Conservation (phyloP, 1,140 invertebrate species). For the Tachypleus tridentatus region DNA sequence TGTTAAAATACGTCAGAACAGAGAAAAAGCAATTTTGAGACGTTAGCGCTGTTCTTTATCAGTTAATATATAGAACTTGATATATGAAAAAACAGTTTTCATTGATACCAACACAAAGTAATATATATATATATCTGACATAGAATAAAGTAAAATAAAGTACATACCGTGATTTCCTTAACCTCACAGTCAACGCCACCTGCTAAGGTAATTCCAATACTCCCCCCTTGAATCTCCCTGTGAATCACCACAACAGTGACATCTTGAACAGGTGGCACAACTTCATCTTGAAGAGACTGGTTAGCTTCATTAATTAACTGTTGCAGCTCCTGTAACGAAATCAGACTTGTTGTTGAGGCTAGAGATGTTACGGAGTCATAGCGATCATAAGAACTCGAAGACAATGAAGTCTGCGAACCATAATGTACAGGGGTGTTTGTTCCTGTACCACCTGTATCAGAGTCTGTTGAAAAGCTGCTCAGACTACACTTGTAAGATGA, state of each 20-base stretch:
- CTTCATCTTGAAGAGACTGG: slow-evolving; percentile 44
- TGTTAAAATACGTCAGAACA: no score
- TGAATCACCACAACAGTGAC: no score
- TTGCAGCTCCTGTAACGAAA: slow-evolving; percentile 49
- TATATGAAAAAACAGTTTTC: no score
- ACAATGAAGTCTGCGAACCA: no score
- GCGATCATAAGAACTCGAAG: no score
- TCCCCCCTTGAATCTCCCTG: slow-evolving; percentile 39
- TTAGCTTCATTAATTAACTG: slow-evolving; percentile 50
- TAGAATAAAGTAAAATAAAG: neutral
- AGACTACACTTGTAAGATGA: no score
- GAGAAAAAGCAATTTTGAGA: no score
- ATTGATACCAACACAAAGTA: neutral
- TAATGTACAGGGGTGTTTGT: no score
- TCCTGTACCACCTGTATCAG: no score
- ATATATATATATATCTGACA: neutral
- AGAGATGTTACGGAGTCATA: slow-evolving; percentile 50
- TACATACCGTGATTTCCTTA: slow-evolving; percentile 72
- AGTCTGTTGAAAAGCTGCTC: no score
- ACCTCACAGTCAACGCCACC: slow-evolving; percentile 77
- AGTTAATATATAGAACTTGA: no score
- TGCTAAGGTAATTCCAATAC: slow-evolving; percentile 71
- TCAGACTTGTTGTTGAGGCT: slow-evolving; percentile 48
- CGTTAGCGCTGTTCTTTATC: no score
- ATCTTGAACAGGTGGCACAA: slow-evolving; percentile 1